A percentile compares a stretch with the other conserved stretches of the same genome.
Evolutionary conservation across 2,113 vertebrate genomes (phyloP).

Genomic region (Asarcornis scutulata): DNA sequence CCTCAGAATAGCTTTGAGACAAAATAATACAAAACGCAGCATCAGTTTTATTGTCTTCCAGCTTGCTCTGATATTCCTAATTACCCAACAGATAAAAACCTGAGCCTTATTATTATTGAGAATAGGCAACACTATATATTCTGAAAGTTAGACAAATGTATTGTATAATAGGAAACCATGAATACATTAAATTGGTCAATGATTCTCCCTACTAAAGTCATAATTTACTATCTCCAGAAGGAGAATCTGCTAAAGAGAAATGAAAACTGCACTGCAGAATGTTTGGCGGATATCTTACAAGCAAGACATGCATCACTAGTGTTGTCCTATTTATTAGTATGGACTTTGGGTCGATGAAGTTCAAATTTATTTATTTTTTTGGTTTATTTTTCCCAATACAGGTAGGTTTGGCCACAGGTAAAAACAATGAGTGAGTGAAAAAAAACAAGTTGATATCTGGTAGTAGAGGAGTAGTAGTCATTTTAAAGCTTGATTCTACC

Average conservation of each 20-base stretch:
- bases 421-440: neutral
- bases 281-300: neutral
- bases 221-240: neutral
- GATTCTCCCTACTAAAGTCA: neutral
- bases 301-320: neutral
- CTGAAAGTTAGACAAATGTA: neutral
- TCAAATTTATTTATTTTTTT: neutral
- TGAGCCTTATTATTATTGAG: neutral
- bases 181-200: neutral
- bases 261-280: neutral
- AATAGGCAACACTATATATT: neutral
- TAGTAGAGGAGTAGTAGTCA: neutral
- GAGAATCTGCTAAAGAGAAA: neutral
- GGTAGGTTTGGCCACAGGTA: neutral
- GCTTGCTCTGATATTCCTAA: neutral
- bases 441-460: neutral
- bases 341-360: neutral
- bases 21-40: neutral
- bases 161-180: rapidly evolving
- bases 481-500: neutral
- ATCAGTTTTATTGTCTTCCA: neutral
- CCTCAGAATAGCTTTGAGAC: neutral
- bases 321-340: neutral
- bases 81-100: neutral
- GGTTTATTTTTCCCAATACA: neutral